Conservation (phyloP, 2,888 invertebrate genomes). For the Dexiosoma caninum region DNA sequence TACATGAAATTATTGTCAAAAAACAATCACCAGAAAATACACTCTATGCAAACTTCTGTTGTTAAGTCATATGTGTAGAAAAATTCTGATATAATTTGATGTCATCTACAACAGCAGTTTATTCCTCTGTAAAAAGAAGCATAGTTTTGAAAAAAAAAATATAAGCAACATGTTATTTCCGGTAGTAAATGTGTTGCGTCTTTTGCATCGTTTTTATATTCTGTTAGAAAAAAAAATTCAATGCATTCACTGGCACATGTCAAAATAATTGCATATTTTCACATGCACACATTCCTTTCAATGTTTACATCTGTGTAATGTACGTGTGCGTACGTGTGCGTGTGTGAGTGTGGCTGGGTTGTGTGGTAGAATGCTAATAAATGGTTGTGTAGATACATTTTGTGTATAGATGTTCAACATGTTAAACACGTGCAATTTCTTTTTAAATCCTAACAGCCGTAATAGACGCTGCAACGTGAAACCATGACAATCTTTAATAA, state of each 20-base stretch:
- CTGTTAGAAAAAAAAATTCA: background rate
- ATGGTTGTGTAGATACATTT: background rate
- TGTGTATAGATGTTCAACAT: conserved; percentile 16
- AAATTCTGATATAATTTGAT: conserved; percentile 15
- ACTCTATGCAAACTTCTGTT: background rate
- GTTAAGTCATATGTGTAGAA: background rate
- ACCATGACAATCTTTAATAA: background rate
- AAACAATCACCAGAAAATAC: no score
- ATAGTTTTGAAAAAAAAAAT: background rate
- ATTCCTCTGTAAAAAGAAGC: background rate
- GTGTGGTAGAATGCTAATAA: background rate
- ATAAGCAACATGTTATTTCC: conserved; percentile 43
- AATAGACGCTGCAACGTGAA: background rate
- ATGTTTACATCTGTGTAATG: background rate
- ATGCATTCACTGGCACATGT: conserved; percentile 20
- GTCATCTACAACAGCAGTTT: conserved; percentile 11
- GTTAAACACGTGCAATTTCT: conserved; percentile 2
- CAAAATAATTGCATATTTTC: background rate
- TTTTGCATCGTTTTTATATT: background rate
- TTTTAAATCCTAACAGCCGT: background rate
- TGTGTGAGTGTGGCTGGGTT: background rate
- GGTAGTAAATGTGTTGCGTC: background rate
- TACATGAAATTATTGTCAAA: no score
- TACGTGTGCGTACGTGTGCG: background rate
- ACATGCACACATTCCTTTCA: background rate